Evolutionary conservation across 2,797 vertebrate species (phyloP).

Genomic region (Bufotes viridis): DNA sequence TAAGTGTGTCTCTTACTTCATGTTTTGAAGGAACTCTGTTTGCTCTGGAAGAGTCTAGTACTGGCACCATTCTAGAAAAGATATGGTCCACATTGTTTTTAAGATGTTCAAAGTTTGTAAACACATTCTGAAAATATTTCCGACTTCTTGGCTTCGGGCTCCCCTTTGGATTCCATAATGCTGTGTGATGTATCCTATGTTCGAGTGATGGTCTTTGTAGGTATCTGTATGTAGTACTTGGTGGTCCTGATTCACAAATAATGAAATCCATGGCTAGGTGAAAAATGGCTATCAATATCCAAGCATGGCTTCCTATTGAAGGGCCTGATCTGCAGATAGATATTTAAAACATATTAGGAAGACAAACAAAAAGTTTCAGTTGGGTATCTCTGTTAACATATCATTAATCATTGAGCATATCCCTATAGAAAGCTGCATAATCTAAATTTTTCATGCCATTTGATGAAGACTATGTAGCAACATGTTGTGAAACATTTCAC

Average conservation of each 20-base stretch:
- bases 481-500: conserved; percentile 34
- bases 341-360: conserved; percentile 39
- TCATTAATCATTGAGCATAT: conserved; percentile 16
- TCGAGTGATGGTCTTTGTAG: conserved; percentile 66
- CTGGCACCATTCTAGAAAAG: conserved; percentile 60
- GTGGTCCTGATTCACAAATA: conserved; percentile 71
- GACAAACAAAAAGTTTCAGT: background rate
- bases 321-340: conserved; percentile 75
- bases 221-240: conserved; percentile 64
- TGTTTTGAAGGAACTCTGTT: conserved; percentile 48
- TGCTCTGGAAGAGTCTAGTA: conserved; percentile 56
- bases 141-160: conserved; percentile 66
- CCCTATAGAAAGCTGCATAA: background rate
- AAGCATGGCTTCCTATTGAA: conserved; percentile 78
- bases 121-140: conserved; percentile 65
- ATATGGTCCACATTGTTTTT: conserved; percentile 64
- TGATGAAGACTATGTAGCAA: conserved; percentile 14
- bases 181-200: conserved; percentile 67
- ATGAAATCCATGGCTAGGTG: conserved; percentile 78
- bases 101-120: conserved; percentile 60
- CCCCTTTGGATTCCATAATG: conserved; percentile 68
- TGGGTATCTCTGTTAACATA: background rate
- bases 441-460: conserved; percentile 37
- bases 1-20: conserved; percentile 44
- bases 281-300: conserved; percentile 82